Base-by-base conservation (phyloP, 2,888 invertebrate genomes). In the Cataglyphis cursor region DNA sequence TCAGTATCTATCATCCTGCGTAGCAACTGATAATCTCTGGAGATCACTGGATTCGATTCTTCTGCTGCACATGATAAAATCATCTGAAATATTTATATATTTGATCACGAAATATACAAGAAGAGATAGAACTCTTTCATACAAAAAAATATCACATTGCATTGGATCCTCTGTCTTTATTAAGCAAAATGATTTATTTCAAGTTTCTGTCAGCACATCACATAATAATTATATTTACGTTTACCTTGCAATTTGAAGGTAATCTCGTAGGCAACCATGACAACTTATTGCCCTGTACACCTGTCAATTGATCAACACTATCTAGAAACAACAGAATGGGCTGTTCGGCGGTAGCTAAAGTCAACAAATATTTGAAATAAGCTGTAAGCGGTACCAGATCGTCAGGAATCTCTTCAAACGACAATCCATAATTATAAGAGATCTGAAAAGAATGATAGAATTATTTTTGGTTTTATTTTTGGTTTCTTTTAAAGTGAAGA, bases 301-400 rank as follows among this genome's bases (percentile, higher is more conserved):
- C 98, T 8, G 99, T 99, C 70, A 99, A 96, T 95, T 99, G 99
- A 95, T 99, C 99, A 0, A 99, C 98, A 0, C 99, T 99, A 95
- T 99, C 99, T 92, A 99, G 95, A 94, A 99, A 99, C 62, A 99
- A 96, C 0, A 99, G 96, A 64, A 99, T 95, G 0, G 99, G 99
- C 92, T 98, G 98, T 90, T 98, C 97, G 85, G 96, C 95, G 0
- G 96, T 97, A 0, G 98, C 98, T 94, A 97, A 96, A 9, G 98
- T 97, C 83, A 99, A 95, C 65, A 99, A 96, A 91, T 99, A 98
- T 95, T 99, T 99, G 95, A 99, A 99, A 95, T 99, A 98, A 0
- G 99, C 99, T 8, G 99, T 99, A 54, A 99, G 95, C 0, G 99
- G 99, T 41, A 99, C 99, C 90, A 99, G 95, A 94, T 99, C 99